Evolutionary conservation across 1,140 invertebrate genomes (phyloP).

Genomic region (Orchestia grillus): DNA sequence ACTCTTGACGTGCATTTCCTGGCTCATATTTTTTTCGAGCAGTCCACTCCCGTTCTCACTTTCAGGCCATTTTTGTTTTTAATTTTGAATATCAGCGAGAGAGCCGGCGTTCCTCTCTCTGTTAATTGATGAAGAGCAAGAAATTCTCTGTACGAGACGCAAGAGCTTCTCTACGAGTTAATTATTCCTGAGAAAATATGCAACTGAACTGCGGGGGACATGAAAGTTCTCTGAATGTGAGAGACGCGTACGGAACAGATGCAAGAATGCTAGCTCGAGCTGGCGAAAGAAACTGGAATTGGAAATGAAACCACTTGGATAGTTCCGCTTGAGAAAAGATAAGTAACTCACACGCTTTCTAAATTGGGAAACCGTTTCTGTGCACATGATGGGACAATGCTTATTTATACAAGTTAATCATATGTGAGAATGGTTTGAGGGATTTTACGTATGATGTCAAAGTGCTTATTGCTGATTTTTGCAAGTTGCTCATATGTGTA

Average conservation of each 20-base stretch:
- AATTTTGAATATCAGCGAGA: conserved; percentile 9
- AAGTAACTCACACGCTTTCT: too few species aligned
- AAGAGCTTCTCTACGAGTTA: conserved; percentile 6
- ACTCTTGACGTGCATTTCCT: neutral
- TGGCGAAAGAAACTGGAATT: neutral
- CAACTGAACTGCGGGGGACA: neutral
- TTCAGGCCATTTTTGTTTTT: neutral
- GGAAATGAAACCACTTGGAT: too few species aligned
- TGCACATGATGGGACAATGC: too few species aligned
- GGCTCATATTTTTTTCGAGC: neutral
- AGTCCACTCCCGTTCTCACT: neutral
- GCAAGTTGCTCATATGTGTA: too few species aligned
- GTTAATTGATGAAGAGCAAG: conserved; percentile 11
- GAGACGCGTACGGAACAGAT: neutral
- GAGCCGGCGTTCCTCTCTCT: neutral
- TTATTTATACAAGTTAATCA: too few species aligned
- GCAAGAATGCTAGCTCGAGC: neutral
- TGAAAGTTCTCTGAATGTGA: neutral
- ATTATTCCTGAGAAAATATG: conserved; percentile 19
- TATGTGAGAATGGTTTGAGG: too few species aligned
- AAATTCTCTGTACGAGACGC: neutral
- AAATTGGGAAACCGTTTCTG: too few species aligned
- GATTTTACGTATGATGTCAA: too few species aligned
- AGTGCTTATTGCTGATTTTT: too few species aligned
- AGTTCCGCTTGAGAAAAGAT: too few species aligned